Evolutionary conservation across 2,797 vertebrate species (phyloP).

Genomic region (Perodicticus potto): DNA sequence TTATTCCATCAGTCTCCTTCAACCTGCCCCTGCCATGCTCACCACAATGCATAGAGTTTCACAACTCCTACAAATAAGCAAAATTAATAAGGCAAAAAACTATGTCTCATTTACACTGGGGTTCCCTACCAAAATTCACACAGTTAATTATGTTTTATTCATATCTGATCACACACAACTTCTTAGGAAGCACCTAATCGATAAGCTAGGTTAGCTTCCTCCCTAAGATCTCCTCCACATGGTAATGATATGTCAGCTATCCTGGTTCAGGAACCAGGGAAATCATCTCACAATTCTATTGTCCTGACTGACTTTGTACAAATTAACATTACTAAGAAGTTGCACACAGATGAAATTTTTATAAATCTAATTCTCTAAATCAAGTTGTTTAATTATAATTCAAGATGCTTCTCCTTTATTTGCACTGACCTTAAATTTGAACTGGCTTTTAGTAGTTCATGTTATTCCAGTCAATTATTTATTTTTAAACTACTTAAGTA

Average conservation of each 20-base stretch:
- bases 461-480: conserved; percentile 27
- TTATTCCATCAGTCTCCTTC: not conserved
- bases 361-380: conserved; percentile 57
- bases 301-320: not conserved
- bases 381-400: conserved; percentile 3
- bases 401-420: conserved; percentile 51
- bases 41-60: not conserved
- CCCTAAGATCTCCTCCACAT: not conserved
- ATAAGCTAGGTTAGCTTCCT: not conserved
- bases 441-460: conserved; percentile 38
- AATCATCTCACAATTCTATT: not conserved
- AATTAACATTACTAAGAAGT: not conserved
- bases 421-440: conserved; percentile 48
- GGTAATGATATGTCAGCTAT: not conserved
- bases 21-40: not conserved
- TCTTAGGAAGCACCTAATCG: not conserved
- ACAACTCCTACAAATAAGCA: not conserved
- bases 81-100: not conserved
- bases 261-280: not conserved
- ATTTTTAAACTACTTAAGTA: conserved; percentile 21
- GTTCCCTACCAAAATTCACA: not conserved
- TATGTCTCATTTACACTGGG: not conserved
- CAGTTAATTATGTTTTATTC: not conserved
- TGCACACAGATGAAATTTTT: conserved; percentile 50
- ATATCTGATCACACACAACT: not conserved